Conservation (phyloP, 2,888 invertebrate genomes). For the Polyommatus iphigenia region DNA sequence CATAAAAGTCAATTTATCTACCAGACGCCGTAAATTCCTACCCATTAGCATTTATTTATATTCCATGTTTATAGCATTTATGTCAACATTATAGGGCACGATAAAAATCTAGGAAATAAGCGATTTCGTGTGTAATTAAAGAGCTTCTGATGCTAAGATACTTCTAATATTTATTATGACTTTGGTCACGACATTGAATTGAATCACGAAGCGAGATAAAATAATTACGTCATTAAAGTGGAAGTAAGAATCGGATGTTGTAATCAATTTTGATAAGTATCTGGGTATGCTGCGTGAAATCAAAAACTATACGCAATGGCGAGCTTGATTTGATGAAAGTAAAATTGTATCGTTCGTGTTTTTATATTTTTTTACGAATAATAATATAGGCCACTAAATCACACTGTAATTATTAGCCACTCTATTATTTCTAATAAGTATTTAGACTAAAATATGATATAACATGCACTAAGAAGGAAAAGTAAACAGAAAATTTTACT, state of each 20-base stretch:
- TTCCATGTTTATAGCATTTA: slow-evolving; percentile 9
- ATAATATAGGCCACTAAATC: too few species aligned
- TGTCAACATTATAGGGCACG: neutral
- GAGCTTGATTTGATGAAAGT: too few species aligned
- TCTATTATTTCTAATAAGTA: too few species aligned
- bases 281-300: too few species aligned
- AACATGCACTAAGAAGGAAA: too few species aligned
- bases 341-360: too few species aligned
- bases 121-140: neutral
- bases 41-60: slow-evolving; percentile 14
- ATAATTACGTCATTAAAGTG: neutral
- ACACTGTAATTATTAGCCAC: too few species aligned
- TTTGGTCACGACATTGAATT: neutral
- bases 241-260: neutral
- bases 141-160: neutral
- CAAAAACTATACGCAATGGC: too few species aligned
- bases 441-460: too few species aligned
- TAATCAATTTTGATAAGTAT: neutral
- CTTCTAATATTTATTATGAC: neutral
- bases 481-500: neutral
- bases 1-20: neutral
- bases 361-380: too few species aligned
- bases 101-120: neutral
- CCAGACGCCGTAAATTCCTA: neutral
- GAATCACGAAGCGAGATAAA: slow-evolving; percentile 11